Conservation (phyloP, 2,113 vertebrate species). For the Empidonax alnorum region DNA sequence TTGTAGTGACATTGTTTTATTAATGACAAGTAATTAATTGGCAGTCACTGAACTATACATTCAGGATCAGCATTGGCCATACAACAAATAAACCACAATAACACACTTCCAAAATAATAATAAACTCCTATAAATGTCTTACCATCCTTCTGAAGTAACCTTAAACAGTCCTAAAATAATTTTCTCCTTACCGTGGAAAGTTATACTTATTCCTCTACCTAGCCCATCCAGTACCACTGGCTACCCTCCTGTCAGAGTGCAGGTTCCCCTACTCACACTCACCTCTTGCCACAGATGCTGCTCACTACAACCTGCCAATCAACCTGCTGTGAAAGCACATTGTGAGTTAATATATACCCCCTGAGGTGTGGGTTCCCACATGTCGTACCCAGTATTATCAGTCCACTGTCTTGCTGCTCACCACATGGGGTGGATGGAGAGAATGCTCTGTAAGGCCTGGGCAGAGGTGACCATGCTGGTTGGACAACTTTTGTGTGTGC, state of each 20-base stretch:
- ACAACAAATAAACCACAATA: background rate
- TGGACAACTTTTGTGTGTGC: background rate
- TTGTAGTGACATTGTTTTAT: background rate
- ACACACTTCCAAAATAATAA: background rate
- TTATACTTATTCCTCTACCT: rapidly evolving
- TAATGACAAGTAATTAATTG: background rate
- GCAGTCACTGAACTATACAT: background rate
- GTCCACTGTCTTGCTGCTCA: rapidly evolving
- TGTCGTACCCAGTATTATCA: rapidly evolving
- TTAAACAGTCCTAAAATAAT: background rate
- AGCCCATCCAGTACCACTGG: background rate
- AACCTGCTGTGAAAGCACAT: background rate
- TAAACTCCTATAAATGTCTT: background rate
- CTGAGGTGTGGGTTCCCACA: background rate
- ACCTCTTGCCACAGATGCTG: background rate
- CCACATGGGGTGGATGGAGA: rapidly evolving
- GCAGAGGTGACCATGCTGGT: rapidly evolving
- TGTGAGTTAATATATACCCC: background rate
- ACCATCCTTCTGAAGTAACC: background rate
- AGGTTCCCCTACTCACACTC: background rate
- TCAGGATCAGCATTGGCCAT: background rate
- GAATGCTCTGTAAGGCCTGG: background rate
- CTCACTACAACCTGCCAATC: background rate
- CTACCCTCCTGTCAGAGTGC: background rate
- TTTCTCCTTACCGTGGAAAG: background rate